Evolutionary conservation across 2,888 invertebrate genomes (phyloP), one percentile per base, ranked within the genome.

Genomic region (Tenthredo notha): DNA sequence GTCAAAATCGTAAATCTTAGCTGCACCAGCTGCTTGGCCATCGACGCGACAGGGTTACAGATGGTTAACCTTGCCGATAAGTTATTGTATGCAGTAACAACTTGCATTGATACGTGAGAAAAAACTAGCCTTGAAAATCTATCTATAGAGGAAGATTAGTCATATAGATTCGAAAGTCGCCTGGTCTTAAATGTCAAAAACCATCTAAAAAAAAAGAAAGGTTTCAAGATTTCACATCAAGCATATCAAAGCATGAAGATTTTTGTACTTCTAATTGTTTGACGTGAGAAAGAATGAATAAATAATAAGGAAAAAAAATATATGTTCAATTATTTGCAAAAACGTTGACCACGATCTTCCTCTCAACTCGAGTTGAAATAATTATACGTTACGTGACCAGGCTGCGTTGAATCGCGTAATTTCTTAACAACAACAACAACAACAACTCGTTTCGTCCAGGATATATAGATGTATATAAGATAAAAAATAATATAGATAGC

Each of bases 11-110:
- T 83, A 83, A 83, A 83, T 70, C 83, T 67, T 15, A 29, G 37
- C 70, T 83, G 70, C 67, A 70, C 83, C 83, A 83, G 67, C 83
- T 83, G 83, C 83, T 83, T 61, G 67, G 50, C 29, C 83, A 83
- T 83, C 67, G 40, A 29, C 47, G 33, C 47, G 83, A 83, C 70
- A 70, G 70, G 70, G 70, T 83, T 47, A 67, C 47, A 15, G 54
- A 67, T 47, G 80, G 70, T 83, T 70, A 83, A 70, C 83, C 43
- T 50, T 58, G 67, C 33, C 43, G 83, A 83, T 83, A 83, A 83
- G 58, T 80, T 80, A 80, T 58, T 61, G 58, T 80, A 50, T 33
- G 77, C 40, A 18, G 21, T 80, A 40, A 80, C 58, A 58, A 40
- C 80, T 80, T 40, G 80, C 9, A 80, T 80, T 40, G 77, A 77